Percentiles rank a stretch among this genome's conserved stretches.
Evolutionary conservation across 1,140 invertebrate species (phyloP).

Genomic region (Lepidotrigona ventralis): DNA sequence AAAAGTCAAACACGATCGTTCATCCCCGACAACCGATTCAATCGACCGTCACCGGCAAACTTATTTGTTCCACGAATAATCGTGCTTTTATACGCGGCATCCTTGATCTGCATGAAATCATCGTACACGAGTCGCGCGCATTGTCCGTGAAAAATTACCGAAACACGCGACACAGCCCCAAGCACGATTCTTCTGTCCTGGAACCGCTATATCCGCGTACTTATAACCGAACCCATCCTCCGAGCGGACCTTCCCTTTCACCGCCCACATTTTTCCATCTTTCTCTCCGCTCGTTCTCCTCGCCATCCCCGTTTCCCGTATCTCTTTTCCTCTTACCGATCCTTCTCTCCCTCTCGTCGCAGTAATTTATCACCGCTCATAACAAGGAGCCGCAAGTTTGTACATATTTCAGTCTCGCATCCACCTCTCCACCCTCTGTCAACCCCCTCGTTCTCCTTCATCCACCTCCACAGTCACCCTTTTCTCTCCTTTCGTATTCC

Average conservation of each 20-base stretch:
- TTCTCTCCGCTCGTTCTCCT: conserved; percentile 1
- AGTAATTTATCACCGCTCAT: conserved; percentile 75
- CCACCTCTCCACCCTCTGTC: conserved; percentile 42
- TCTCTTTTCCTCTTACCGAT: background rate
- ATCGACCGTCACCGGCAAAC: background rate
- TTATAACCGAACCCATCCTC: conserved; percentile 67
- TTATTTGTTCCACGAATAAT: conserved; percentile 11
- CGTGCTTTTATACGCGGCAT: conserved; percentile 8
- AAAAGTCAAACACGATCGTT: too few species aligned
- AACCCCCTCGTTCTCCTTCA: conserved; percentile 26
- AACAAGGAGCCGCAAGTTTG: conserved; percentile 75
- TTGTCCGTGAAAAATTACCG: conserved; percentile 63
- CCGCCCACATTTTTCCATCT: conserved; percentile 33
- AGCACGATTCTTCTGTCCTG: conserved; percentile 33
- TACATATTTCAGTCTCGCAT: conserved; percentile 71
- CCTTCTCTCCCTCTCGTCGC: conserved; percentile 29
- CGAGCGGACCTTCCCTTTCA: background rate
- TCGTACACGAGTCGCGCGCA: conserved; percentile 9
- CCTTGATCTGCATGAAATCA: conserved; percentile 48
- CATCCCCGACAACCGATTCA: background rate
- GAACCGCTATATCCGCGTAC: conserved; percentile 62
- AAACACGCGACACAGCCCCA: conserved; percentile 58
- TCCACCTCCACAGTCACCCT: background rate
- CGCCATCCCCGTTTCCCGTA: background rate
- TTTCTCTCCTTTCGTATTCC: conserved; percentile 34